These are phyloP conservation scores for Martes martes DNA, from an alignment of 2,113 vertebrate genomes.

Conservation along the genomic window DNA sequence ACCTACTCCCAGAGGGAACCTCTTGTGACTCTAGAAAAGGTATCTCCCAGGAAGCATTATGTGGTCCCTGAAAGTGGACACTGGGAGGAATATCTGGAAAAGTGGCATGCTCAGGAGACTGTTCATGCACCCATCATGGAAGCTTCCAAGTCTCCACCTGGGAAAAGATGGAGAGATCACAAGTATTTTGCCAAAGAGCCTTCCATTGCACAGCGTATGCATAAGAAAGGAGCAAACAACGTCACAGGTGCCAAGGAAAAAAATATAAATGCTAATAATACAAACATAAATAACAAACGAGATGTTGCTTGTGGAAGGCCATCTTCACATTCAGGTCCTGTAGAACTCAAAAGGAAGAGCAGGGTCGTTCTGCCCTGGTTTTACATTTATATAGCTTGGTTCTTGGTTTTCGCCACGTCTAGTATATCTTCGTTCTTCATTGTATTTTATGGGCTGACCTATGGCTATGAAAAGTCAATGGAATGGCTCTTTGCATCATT, in stretches of 20 bases:
- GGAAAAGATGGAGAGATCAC: accelerated
- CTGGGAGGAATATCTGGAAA: constrained; percentile 43
- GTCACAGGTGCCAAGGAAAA: accelerated
- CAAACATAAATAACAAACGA: accelerated
- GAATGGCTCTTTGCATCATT: constrained; percentile 81
- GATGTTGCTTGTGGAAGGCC: accelerated
- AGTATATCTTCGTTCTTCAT: constrained; percentile 75
- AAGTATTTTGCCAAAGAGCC: accelerated
- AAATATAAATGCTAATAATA: neutral
- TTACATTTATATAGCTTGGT: constrained; percentile 62
- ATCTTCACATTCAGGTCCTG: accelerated
- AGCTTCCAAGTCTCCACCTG: accelerated
- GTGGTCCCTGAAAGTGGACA: neutral
- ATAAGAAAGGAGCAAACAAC: neutral
- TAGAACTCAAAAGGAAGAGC: neutral
- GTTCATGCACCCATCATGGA: accelerated
- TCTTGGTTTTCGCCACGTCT: constrained; percentile 49
- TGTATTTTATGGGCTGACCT: constrained; percentile 80
- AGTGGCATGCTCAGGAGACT: constrained; percentile 2
- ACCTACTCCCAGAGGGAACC: constrained; percentile 65
- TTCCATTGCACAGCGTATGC: accelerated
- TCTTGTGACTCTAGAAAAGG: neutral
- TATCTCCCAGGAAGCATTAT: neutral
- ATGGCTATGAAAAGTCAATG: constrained; percentile 72
- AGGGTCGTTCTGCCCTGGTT: neutral